Conservation (phyloP, 2,888 invertebrate species). For the Parnassius glacialis region DNA sequence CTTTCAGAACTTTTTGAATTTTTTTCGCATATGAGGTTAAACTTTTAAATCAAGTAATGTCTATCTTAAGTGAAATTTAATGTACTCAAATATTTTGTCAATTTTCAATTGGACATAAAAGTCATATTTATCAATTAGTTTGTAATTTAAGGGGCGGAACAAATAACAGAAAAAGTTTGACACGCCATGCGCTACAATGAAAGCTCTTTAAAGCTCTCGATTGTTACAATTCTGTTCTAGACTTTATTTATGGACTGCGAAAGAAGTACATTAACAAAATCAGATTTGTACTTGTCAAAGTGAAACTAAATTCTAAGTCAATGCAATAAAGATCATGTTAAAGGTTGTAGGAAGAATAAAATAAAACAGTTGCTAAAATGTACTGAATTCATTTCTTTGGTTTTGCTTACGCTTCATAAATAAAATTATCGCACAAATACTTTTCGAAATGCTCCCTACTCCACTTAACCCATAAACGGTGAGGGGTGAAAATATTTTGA, state of each 20-base stretch:
- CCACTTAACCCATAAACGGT: constrained; percentile 64
- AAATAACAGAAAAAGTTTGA: constrained; percentile 61
- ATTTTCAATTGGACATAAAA: constrained; percentile 21
- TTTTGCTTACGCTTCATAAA: constrained; percentile 71
- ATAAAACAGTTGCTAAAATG: constrained; percentile 4
- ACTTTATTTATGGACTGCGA: constrained; percentile 55
- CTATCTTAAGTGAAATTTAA: too few relatives aligned
- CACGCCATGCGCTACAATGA: constrained; percentile 57
- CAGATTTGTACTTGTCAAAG: neutral
- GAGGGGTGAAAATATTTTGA: constrained; percentile 73
- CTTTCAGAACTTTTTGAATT: too few relatives aligned
- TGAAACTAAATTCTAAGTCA: constrained; percentile 23
- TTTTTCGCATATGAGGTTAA: too few relatives aligned
- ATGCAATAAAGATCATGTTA: constrained; percentile 17
- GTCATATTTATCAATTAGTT: constrained; percentile 50
- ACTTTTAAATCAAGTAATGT: too few relatives aligned
- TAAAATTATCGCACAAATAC: constrained; percentile 66
- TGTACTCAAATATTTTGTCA: too few relatives aligned
- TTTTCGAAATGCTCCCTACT: constrained; percentile 59
- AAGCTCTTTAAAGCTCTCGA: constrained; percentile 53
- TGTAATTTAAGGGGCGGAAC: constrained; percentile 62
- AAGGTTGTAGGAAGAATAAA: constrained; percentile 12
- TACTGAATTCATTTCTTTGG: constrained; percentile 44
- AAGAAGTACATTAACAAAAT: constrained; percentile 28
- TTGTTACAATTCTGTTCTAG: constrained; percentile 65